Evolutionary conservation across 92 coral and sea anemone genomes (phyloP), one percentile per base, ranked within the genome.

Genomic region (Epizoanthus stellaris): DNA sequence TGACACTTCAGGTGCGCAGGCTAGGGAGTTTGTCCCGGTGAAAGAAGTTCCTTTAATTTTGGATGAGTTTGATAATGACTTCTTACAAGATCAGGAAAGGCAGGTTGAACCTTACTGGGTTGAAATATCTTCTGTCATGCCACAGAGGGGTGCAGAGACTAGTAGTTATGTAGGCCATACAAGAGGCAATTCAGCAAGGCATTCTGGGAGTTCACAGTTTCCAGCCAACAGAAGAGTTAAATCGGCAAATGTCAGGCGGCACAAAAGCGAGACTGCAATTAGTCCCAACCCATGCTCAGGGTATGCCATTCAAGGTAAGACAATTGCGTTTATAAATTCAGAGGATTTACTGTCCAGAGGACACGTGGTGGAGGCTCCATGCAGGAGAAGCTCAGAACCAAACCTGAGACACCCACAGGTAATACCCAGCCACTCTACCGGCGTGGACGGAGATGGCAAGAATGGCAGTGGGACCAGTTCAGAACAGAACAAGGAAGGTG

Each of bases 241-340:
- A 74, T 87, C 88, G 3, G 88, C 91, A 49, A 85, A 66, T 67
- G 85, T 89, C 17, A 85, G 84, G n/a, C 88, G 86, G 59, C 82
- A 85, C 13, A 53, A 82, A 36, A 89, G 85, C 20, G 98, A 92
- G 36, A 64, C 81, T 38, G 73, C 77, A 17, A 19, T 79, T 20
- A 79, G 15, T 43, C 19, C 57, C 15, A 72, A 36, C n/a, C 77
- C 20, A 34, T 47, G 7, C 57, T 72, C 77, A 20, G 71, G 60
- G n/a, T 82, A 90, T 53, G 93, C 87, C 11, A 71, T 94, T 56
- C 76, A 88, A 70, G 98, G 98, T 54, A 92, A 80, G 67, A 94
- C 93, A 13, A 52, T 94, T 72, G 89, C 89, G 39, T 90, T 94
- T 59, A 67, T 92, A 20, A 87, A 86, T 67, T 82, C 91, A 8